These are phyloP conservation scores for Ibycter americanus DNA, from an alignment of 2,797 vertebrate genomes.

Conservation along the genomic window DNA sequence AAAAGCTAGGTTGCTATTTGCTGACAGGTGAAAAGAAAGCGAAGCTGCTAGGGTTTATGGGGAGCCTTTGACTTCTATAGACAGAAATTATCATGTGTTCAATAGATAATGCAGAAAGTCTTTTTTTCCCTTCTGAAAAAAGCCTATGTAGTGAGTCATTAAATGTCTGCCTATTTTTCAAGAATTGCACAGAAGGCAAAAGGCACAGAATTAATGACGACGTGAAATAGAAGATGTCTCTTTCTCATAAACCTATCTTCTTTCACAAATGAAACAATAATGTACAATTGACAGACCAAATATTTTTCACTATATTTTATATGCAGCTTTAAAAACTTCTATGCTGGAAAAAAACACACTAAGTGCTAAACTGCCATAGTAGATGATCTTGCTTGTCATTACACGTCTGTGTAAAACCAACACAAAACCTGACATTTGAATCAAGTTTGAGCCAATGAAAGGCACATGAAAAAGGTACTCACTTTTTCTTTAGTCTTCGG, in stretches of 20 bases:
- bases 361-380: background rate
- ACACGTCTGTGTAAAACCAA: background rate
- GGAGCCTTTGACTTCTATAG: conserved; percentile 21
- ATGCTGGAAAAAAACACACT: background rate
- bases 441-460: background rate
- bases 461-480: conserved; percentile 67
- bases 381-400: background rate
- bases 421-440: background rate
- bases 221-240: background rate
- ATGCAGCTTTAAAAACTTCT: background rate
- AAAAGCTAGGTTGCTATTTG: conserved; percentile 31
- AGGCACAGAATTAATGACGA: background rate
- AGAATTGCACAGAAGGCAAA: background rate
- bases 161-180: background rate
- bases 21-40: conserved; percentile 55
- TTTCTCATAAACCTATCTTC: background rate
- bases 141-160: background rate
- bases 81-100: conserved; percentile 39
- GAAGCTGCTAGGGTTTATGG: conserved; percentile 22
- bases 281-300: background rate
- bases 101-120: background rate
- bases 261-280: background rate
- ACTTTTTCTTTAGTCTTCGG: conserved; percentile 98
- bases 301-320: background rate
- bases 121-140: background rate